Conservation (phyloP, 1,140 invertebrate species). For the Camponotus floridanus region DNA sequence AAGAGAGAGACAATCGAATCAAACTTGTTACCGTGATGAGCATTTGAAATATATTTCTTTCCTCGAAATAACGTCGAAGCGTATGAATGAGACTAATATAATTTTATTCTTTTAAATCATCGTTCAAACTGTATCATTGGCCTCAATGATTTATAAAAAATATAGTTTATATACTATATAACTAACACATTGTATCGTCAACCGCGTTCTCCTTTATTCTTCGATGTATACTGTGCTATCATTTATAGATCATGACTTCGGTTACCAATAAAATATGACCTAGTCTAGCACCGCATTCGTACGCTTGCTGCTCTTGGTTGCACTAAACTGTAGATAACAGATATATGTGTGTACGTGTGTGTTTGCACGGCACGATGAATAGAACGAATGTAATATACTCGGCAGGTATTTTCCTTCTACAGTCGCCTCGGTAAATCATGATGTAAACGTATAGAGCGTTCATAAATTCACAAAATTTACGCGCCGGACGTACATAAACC, state of each 20-base stretch:
- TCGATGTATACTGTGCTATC: not conserved
- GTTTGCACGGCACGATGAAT: constrained; percentile 32
- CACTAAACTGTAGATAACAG: constrained; percentile 40
- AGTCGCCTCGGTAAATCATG: constrained; percentile 58
- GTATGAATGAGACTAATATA: not conserved
- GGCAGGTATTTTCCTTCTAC: constrained; percentile 61
- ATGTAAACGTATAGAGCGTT: constrained; percentile 58
- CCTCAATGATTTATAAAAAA: constrained; percentile 13
- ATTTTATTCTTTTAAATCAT: not conserved
- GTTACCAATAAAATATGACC: constrained; percentile 61
- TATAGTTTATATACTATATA: too few relatives aligned
- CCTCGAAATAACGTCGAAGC: not conserved
- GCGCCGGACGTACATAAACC: constrained; percentile 61
- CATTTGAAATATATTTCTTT: not conserved
- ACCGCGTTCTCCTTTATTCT: constrained; percentile 32
- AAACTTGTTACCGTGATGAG: not conserved
- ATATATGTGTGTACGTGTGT: constrained; percentile 3
- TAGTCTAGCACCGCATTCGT: constrained; percentile 32
- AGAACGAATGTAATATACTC: constrained; percentile 63
- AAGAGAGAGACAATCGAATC: not conserved
- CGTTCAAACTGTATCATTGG: not conserved
- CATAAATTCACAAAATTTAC: constrained; percentile 63
- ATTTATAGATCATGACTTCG: constrained; percentile 52
- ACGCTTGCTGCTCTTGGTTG: constrained; percentile 29
- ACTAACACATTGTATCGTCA: not conserved